Conservation (phyloP, 2,797 vertebrate species). For the Pristis pectinata region DNA sequence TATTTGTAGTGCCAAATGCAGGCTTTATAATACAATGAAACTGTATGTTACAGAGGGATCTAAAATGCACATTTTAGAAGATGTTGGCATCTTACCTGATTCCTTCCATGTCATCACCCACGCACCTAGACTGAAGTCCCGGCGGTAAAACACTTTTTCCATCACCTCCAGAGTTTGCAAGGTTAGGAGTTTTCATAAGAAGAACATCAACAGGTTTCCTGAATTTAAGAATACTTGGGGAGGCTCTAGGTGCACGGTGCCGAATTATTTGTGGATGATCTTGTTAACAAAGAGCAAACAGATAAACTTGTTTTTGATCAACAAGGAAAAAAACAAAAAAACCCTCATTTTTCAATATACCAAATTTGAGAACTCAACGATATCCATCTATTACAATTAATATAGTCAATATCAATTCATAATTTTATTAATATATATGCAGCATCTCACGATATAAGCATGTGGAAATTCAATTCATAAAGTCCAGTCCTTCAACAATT, state of each 20-base stretch:
- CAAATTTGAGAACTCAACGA: not conserved
- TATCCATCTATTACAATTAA: not conserved
- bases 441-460: not conserved
- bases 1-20: not conserved
- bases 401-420: not conserved
- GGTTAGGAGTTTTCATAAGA: not conserved
- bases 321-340: slow-evolving; percentile 8
- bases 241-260: not conserved
- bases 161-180: not conserved
- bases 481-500: not conserved
- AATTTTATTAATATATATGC: not conserved
- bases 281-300: slow-evolving; percentile 2
- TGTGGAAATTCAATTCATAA: not conserved
- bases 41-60: not conserved
- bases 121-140: not conserved
- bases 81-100: not conserved
- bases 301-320: not conserved
- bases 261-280: slow-evolving; percentile 6
- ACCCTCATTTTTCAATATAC: slow-evolving; percentile 3
- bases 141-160: not conserved
- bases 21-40: not conserved
- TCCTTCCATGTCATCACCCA: not conserved
- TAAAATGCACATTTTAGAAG: not conserved
- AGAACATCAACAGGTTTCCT: slow-evolving; percentile 26
- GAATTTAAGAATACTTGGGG: slow-evolving; percentile 16